phyloP scores from a whole-genome alignment of 1,140 invertebrate species.

The Polypedilum pembai region DNA sequence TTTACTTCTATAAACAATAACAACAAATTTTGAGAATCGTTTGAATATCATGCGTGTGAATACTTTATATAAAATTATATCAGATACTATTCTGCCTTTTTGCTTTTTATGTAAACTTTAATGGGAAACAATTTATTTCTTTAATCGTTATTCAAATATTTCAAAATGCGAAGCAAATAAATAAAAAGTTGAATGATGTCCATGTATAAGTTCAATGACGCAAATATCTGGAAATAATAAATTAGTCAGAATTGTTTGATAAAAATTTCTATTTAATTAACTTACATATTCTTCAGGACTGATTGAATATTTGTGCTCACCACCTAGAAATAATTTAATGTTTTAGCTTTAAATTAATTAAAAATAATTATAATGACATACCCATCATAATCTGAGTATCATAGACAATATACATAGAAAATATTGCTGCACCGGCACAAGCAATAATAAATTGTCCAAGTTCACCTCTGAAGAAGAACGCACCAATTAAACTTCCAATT shows the following conservation, averaged over 20 bases:
- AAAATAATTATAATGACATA: constrained; percentile 40
- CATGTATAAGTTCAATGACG: constrained; percentile 81
- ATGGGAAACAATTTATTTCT: neutral
- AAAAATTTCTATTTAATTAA: neutral
- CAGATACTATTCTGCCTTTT: too few relatives aligned
- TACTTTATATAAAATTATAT: too few relatives aligned
- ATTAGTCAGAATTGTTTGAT: neutral
- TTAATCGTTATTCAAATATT: constrained; percentile 15
- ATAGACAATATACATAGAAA: constrained; percentile 62
- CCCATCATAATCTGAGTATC: constrained; percentile 54
- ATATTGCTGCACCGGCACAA: constrained; percentile 65
- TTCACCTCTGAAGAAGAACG: constrained; percentile 52
- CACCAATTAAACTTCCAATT: constrained; percentile 59
- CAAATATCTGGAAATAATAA: constrained; percentile 55
- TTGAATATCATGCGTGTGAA: too few relatives aligned
- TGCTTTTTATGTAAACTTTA: too few relatives aligned
- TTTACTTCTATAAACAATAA: too few relatives aligned
- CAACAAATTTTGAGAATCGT: too few relatives aligned
- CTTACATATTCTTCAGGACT: constrained; percentile 85
- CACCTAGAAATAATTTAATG: too few relatives aligned
- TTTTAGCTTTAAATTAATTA: too few relatives aligned
- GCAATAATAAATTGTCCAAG: constrained; percentile 62
- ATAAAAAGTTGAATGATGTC: constrained; percentile 57
- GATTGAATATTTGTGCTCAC: constrained; percentile 81
- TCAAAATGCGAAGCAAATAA: neutral